These are phyloP conservation scores for Lepidocyrtoides sp. DNA, from an alignment of 2,888 invertebrate genomes.

Conservation along the genomic window DNA sequence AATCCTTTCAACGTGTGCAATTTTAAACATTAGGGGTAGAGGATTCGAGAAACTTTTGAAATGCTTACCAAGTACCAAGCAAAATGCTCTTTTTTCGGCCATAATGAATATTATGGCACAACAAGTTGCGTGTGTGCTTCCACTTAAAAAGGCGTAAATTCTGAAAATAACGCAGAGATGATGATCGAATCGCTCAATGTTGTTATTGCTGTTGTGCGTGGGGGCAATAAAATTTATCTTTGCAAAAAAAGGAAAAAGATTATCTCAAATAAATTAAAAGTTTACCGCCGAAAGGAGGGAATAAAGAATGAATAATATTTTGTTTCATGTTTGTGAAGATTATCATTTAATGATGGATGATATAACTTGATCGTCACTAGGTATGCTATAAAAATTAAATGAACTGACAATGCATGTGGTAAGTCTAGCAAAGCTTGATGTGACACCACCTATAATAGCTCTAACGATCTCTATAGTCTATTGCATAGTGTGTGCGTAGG, in stretches of 20 bases:
- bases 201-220: constrained; percentile 39
- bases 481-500: too few relatives aligned
- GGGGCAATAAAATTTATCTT: constrained; percentile 54
- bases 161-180: constrained; percentile 4
- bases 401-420: too few relatives aligned
- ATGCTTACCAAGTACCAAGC: too few relatives aligned
- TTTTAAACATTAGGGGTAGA: too few relatives aligned
- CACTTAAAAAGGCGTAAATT: neutral
- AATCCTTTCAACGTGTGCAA: constrained; percentile 47
- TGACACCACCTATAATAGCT: too few relatives aligned
- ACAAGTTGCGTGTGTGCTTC: neutral
- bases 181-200: neutral
- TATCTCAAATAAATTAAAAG: neutral
- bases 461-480: too few relatives aligned
- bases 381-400: too few relatives aligned
- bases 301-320: neutral
- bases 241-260: constrained; percentile 10
- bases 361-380: neutral
- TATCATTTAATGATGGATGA: neutral
- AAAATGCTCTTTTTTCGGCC: too few relatives aligned
- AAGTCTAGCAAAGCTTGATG: too few relatives aligned
- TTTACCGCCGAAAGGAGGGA: too few relatives aligned
- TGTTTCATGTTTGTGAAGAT: neutral
- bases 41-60: too few relatives aligned
- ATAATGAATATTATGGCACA: constrained; percentile 15